Evolutionary conservation across 2,113 vertebrate species (phyloP).

Genomic region (Syrrhaptes paradoxus): DNA sequence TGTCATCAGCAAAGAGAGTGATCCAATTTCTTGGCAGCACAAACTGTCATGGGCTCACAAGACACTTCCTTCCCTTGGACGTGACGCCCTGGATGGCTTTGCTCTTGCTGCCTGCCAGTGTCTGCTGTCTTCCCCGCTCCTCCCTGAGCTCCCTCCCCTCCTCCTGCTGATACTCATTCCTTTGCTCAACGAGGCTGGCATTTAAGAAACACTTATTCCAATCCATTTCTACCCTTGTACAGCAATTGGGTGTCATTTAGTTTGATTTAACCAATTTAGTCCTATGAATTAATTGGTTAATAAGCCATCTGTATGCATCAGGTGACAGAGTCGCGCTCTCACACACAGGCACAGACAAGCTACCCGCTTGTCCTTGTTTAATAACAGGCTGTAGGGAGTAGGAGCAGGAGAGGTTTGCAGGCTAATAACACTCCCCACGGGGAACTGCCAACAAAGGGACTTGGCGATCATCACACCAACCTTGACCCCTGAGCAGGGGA

Average conservation of each 20-base stretch:
- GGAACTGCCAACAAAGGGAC: not conserved
- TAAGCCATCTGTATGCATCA: conserved; percentile 74
- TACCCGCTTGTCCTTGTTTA: conserved; percentile 59
- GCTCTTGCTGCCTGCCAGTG: not conserved
- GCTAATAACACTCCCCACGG: not conserved
- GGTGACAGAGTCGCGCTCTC: conserved; percentile 50
- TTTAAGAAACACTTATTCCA: conserved; percentile 73
- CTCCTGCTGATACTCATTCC: conserved; percentile 27
- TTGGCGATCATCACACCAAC: conserved; percentile 1
- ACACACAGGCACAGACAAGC: conserved; percentile 50
- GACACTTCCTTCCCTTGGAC: not conserved
- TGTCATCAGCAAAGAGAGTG: not conserved
- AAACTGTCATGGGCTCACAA: not conserved
- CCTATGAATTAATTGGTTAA: conserved; percentile 76
- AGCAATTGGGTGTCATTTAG: conserved; percentile 71
- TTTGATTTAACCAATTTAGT: conserved; percentile 75
- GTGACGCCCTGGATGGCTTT: not conserved
- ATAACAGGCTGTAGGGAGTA: conserved; percentile 41
- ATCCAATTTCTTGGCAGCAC: not conserved
- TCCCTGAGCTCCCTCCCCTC: not conserved
- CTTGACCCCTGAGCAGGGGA: conserved; percentile 63
- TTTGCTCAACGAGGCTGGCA: conserved; percentile 51
- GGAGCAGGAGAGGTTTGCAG: not conserved
- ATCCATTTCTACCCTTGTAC: conserved; percentile 71
- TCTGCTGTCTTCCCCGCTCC: not conserved